Conservation (phyloP, 2,888 invertebrate species). For the Netelia inedita region DNA sequence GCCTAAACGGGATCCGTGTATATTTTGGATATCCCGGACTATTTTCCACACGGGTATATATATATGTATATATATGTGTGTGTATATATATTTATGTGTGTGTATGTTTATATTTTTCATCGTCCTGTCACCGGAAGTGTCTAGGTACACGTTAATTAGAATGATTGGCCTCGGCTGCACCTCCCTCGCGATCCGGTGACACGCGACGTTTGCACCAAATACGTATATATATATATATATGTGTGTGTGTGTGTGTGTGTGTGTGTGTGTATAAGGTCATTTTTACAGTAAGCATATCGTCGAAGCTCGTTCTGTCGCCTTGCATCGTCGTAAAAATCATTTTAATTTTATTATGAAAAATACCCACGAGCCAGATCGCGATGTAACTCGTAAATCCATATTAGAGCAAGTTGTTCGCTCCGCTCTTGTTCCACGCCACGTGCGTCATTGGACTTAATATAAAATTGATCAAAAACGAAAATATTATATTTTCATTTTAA, state of each 20-base stretch:
- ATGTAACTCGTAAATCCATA: too few relatives aligned
- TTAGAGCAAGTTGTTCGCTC: too few relatives aligned
- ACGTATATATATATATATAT: neutral
- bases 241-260: neutral
- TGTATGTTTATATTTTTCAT: slow-evolving; percentile 61
- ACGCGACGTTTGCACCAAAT: slow-evolving; percentile 60
- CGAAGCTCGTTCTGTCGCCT: slow-evolving; percentile 20
- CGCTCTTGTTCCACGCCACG: too few relatives aligned
- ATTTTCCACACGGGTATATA: too few relatives aligned
- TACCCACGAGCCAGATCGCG: neutral
- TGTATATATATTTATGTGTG: slow-evolving; percentile 10
- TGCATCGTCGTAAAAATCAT: slow-evolving; percentile 49
- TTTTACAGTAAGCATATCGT: slow-evolving; percentile 17
- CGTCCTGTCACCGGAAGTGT: slow-evolving; percentile 69
- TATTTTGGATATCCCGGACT: too few relatives aligned
- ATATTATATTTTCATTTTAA: too few relatives aligned
- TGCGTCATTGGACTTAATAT: too few relatives aligned
- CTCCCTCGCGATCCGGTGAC: slow-evolving; percentile 65
- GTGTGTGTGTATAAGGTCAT: neutral
- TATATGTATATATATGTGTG: neutral
- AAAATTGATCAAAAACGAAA: too few relatives aligned
- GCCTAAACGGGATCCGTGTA: too few relatives aligned
- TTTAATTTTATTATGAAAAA: slow-evolving; percentile 33
- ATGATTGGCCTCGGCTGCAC: slow-evolving; percentile 68
- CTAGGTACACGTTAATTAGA: slow-evolving; percentile 69